Conservation (phyloP, 2,888 invertebrate genomes). For the Balanococcus diminutus region DNA sequence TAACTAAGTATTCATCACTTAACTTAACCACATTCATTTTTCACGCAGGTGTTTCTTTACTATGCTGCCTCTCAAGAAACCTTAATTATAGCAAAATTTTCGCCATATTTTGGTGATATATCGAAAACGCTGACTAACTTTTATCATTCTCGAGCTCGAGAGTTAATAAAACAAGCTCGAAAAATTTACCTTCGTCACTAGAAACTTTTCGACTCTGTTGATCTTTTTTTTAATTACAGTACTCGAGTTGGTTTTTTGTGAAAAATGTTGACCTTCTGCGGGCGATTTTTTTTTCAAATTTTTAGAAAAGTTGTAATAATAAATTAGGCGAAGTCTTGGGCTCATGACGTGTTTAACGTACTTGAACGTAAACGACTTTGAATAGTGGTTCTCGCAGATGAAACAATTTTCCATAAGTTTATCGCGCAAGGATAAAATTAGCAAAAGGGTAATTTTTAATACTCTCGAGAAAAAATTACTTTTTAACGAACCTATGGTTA, state of each 20-base stretch:
- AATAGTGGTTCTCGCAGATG: background rate
- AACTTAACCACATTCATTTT: background rate
- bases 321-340: background rate
- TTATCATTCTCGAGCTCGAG: background rate
- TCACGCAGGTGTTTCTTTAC: background rate
- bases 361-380: background rate
- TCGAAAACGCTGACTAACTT: background rate
- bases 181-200: background rate
- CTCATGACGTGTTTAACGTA: background rate
- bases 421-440: background rate
- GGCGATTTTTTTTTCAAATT: background rate
- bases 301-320: background rate
- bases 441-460: background rate
- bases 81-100: background rate
- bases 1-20: background rate
- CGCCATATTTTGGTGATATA: background rate
- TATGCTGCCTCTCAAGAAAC: background rate
- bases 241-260: background rate
- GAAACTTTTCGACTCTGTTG: slow-evolving; percentile 1
- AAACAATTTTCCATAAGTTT: background rate
- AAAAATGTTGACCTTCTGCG: background rate
- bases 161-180: background rate
- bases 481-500: background rate
- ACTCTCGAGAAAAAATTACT: background rate
- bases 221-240: background rate